Conservation (phyloP, 1,140 invertebrate genomes). For the Bombus picipes region DNA sequence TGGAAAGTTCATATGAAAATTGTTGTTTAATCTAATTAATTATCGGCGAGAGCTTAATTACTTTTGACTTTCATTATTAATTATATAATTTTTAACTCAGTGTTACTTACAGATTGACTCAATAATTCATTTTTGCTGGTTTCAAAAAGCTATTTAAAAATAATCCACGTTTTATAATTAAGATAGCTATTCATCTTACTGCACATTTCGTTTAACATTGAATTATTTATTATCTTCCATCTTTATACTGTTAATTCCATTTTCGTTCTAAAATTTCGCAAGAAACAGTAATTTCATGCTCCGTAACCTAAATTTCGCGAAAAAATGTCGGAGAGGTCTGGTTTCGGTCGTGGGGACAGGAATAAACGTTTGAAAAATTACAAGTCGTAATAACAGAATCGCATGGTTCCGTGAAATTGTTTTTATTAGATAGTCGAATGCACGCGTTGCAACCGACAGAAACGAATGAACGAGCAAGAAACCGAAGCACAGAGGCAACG, state of each 20-base stretch:
- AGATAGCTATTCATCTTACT: no score
- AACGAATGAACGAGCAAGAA: conserved; percentile 42
- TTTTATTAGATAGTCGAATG: conserved; percentile 38
- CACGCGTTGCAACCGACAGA: conserved; percentile 48
- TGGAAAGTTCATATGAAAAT: neutral
- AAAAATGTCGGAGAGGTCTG: neutral
- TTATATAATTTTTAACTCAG: neutral
- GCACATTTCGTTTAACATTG: no score
- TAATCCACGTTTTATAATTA: neutral
- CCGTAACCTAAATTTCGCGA: neutral
- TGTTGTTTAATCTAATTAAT: neutral
- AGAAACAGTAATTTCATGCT: no score
- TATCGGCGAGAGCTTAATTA: neutral
- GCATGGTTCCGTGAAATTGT: conserved; percentile 35
- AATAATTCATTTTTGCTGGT: neutral
- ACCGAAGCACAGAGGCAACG: neutral
- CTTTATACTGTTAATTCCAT: no score
- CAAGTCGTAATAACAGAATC: conserved; percentile 17
- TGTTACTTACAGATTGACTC: neutral
- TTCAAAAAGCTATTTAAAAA: neutral
- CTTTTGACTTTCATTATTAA: neutral
- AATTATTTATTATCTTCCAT: no score
- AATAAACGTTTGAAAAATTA: conserved; percentile 3
- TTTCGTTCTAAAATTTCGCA: no score
- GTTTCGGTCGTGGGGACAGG: neutral